These are phyloP conservation scores for Molossus alvarezi DNA, from an alignment of 2,797 vertebrate genomes.

Conservation along the genomic window DNA sequence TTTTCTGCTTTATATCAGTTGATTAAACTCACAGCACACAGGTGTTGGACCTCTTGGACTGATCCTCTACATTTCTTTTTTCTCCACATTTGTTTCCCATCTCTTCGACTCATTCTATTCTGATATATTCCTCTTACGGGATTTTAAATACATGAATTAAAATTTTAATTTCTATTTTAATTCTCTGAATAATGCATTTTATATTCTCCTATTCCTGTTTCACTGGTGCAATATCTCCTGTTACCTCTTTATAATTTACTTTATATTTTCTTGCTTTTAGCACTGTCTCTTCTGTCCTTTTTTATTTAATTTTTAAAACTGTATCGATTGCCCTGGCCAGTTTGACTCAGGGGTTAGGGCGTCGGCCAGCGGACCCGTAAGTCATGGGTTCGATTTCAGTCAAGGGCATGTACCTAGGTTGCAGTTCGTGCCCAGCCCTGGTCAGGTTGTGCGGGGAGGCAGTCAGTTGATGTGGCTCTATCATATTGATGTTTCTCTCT, in stretches of 20 bases:
- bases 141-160: neutral
- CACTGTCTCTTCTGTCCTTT: neutral
- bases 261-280: constrained; percentile 22
- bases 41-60: neutral
- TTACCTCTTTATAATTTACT: neutral
- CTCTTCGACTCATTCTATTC: neutral
- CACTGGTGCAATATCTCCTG: neutral
- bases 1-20: neutral
- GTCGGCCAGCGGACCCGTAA: too few species aligned
- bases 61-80: neutral
- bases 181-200: neutral
- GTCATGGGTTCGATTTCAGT: too few species aligned
- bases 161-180: constrained; percentile 4
- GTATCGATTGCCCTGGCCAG: too few species aligned
- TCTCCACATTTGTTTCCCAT: neutral
- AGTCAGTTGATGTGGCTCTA: too few species aligned
- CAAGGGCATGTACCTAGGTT: too few species aligned
- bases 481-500: too few species aligned
- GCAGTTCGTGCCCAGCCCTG: too few species aligned
- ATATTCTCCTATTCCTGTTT: neutral
- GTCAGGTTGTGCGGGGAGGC: too few species aligned
- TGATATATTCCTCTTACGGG: neutral
- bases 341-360: too few species aligned
- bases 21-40: neutral
- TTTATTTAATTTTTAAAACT: too few species aligned